These are phyloP conservation scores for Fringilla coelebs DNA, from an alignment of 2,797 vertebrate species.

Conservation along the genomic window DNA sequence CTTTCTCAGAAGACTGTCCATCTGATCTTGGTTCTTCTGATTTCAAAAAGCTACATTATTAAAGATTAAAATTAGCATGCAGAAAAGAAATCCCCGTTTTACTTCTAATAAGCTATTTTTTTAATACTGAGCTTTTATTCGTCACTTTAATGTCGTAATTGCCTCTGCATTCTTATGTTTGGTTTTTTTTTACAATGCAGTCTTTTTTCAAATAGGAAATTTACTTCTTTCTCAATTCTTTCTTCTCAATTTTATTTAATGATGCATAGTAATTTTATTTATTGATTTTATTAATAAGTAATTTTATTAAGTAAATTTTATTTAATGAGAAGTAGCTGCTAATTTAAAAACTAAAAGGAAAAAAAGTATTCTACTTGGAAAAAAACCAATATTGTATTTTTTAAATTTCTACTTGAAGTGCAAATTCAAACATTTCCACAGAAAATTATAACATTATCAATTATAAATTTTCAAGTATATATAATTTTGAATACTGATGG, in stretches of 20 bases:
- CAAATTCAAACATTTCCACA: background rate
- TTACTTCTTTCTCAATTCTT: background rate
- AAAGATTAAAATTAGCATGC: background rate
- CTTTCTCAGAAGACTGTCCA: background rate
- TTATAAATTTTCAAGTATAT: background rate
- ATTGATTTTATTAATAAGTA: too few species aligned
- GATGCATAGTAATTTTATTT: too few species aligned
- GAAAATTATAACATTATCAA: background rate
- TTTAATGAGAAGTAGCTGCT: background rate
- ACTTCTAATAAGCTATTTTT: background rate
- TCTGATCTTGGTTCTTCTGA: background rate
- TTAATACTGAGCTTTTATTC: background rate
- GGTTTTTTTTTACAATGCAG: background rate
- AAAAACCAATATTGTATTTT: background rate
- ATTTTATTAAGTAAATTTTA: background rate
- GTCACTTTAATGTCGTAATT: background rate
- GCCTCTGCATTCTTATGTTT: background rate
- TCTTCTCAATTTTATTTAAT: background rate
- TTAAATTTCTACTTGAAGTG: background rate
- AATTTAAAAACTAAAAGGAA: background rate
- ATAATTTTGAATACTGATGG: background rate
- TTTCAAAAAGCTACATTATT: background rate
- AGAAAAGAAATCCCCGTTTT: background rate
- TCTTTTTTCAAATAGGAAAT: background rate
- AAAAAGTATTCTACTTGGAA: background rate